Conservation (phyloP, 2,113 vertebrate species). For the Chaenocephalus aceratus region DNA sequence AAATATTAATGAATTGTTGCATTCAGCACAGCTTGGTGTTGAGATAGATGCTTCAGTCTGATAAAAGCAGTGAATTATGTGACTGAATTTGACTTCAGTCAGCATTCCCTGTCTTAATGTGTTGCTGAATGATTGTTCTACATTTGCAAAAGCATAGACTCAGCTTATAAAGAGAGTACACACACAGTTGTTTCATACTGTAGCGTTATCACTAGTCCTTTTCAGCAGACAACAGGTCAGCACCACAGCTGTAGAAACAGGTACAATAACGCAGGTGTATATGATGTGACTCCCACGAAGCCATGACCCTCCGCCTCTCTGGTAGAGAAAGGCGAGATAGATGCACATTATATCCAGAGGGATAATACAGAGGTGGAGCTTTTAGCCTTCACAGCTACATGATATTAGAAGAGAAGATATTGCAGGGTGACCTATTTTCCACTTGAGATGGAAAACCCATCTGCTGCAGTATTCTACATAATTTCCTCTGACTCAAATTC, state of each 20-base stretch:
- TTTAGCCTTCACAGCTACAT: slow-evolving; percentile 3
- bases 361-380: slow-evolving; percentile 33
- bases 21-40: background rate
- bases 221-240: slow-evolving; percentile 2
- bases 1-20: background rate
- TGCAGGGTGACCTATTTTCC: slow-evolving; percentile 45
- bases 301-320: slow-evolving; percentile 1
- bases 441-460: slow-evolving; percentile 34
- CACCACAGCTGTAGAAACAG: slow-evolving; percentile 2
- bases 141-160: background rate
- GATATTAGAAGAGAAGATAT: slow-evolving; percentile 1
- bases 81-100: slow-evolving; percentile 10
- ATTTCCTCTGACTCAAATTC: slow-evolving; percentile 26
- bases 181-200: background rate
- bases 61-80: background rate
- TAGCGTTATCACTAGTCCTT: background rate
- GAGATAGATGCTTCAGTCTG: background rate
- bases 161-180: background rate
- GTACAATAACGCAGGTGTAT: slow-evolving; percentile 36
- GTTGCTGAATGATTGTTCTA: background rate
- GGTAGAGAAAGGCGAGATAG: slow-evolving; percentile 33
- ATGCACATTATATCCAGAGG: slow-evolving; percentile 34
- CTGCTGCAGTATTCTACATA: slow-evolving; percentile 10
- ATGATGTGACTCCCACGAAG: slow-evolving; percentile 23
- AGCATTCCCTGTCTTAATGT: background rate